Evolutionary conservation across 2,888 invertebrate genomes (phyloP).

Genomic region (Lasioglossum oenotherae): DNA sequence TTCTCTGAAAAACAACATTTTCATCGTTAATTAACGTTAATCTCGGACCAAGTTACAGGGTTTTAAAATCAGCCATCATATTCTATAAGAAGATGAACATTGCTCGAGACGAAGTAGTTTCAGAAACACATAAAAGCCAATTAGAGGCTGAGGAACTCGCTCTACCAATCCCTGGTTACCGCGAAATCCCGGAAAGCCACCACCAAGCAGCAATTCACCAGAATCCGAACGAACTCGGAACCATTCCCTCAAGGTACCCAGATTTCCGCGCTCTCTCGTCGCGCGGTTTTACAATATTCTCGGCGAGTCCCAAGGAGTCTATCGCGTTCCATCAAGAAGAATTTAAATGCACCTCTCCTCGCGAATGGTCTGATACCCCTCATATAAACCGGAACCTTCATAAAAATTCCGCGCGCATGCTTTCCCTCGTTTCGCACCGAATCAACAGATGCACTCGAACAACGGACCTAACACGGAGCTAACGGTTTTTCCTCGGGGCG

Average conservation of each 20-base stretch:
- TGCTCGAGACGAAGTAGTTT: not conserved
- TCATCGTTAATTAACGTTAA: no score
- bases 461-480: not conserved
- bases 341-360: constrained; percentile 19
- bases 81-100: not conserved
- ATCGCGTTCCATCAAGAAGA: not conserved
- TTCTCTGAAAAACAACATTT: not conserved
- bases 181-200: not conserved
- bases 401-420: constrained; percentile 23
- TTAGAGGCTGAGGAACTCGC: not conserved
- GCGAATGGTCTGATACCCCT: not conserved
- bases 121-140: not conserved
- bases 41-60: not conserved
- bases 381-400: constrained; percentile 19
- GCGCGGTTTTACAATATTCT: not conserved
- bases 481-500: constrained; percentile 8
- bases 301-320: not conserved
- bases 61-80: not conserved
- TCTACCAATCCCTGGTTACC: not conserved
- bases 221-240: not conserved
- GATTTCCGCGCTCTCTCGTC: not conserved
- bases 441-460: constrained; percentile 48
- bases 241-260: not conserved
- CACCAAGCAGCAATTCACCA: not conserved
- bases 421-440: constrained; percentile 11